A percentile compares a stretch with the other conserved stretches of the same genome.
Conservation (phyloP, 2,797 vertebrate genomes). For the Galagoides demidoff region DNA sequence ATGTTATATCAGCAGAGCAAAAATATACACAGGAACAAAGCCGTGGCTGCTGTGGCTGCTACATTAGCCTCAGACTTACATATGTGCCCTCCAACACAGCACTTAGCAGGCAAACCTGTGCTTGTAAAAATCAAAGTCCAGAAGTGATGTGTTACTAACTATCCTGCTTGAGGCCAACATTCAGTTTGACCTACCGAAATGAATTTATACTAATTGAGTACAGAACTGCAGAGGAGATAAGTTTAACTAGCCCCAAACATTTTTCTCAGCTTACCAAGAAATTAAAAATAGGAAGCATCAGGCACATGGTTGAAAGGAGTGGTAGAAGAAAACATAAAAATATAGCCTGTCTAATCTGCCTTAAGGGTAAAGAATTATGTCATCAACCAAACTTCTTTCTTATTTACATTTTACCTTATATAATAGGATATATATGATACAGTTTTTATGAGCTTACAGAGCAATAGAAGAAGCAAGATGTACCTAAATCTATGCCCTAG, state of each 20-base stretch:
- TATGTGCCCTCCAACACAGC: background rate
- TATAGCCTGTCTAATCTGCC: constrained; percentile 20
- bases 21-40: constrained; percentile 1
- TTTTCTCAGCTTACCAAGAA: constrained; percentile 64
- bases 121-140: background rate
- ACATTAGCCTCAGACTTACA: background rate
- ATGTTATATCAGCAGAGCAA: constrained; percentile 15
- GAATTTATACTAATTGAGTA: constrained; percentile 25
- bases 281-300: constrained; percentile 54
- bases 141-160: background rate
- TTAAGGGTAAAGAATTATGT: constrained; percentile 31
- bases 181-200: constrained; percentile 23
- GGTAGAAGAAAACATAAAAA: constrained; percentile 51
- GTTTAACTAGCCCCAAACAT: constrained; percentile 29
- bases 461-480: constrained; percentile 7
- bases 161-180: background rate
- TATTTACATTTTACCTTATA: constrained; percentile 40
- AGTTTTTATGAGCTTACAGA: constrained; percentile 26
- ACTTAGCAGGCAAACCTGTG: background rate
- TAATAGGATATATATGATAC: background rate
- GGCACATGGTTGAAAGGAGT: background rate
- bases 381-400: constrained; percentile 27
- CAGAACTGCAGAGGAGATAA: constrained; percentile 43
- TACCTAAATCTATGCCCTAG: constrained; percentile 50
- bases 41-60: background rate